A percentile compares a stretch with the other conserved stretches of the same genome.
Evolutionary conservation across 92 coral and sea anemone species (phyloP).

Genomic region (Palythoa grandis): DNA sequence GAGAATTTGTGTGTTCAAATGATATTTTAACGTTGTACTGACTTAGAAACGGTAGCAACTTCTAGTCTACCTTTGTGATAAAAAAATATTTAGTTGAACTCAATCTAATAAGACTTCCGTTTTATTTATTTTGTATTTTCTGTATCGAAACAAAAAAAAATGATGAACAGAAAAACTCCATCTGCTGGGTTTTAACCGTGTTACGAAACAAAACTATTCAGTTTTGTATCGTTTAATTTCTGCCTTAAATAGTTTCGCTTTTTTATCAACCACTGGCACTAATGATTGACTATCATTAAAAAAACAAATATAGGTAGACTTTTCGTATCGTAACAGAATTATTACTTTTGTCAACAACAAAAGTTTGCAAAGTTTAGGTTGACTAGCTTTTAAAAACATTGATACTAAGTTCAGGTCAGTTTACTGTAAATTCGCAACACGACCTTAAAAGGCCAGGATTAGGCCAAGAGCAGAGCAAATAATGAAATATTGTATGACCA

Average conservation of each 20-base stretch:
- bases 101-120: neutral
- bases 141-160: slow-evolving; percentile 18
- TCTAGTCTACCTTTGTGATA: neutral
- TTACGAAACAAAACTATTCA: neutral
- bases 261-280: neutral
- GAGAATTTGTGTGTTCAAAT: neutral
- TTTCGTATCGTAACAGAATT: neutral
- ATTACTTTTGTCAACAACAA: slow-evolving; percentile 7
- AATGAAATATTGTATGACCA: neutral
- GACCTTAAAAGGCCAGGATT: neutral
- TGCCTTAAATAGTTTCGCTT: no score
- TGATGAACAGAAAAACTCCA: neutral
- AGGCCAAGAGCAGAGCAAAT: neutral
- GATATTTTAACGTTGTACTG: neutral
- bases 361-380: neutral
- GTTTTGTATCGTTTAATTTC: no score
- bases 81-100: neutral
- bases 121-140: slow-evolving; percentile 19
- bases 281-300: neutral
- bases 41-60: no score
- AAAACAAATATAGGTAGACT: neutral
- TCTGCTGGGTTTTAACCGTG: no score
- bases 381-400: neutral
- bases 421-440: neutral
- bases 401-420: neutral